These are phyloP conservation scores for Cyphomyrmex costatus DNA, from an alignment of 1,140 invertebrate species.

Conservation along the genomic window DNA sequence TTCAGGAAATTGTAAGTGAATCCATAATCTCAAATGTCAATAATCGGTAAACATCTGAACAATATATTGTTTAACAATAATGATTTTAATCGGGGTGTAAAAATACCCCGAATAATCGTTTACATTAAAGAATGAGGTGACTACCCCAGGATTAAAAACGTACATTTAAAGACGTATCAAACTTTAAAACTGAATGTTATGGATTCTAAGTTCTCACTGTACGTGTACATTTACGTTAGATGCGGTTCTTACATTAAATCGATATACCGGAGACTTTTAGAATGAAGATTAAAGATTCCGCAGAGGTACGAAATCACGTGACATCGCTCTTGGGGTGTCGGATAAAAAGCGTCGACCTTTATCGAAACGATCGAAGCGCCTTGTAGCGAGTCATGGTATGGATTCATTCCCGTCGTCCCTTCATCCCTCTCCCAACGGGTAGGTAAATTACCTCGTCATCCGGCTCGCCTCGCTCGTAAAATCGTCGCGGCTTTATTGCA, in stretches of 20 bases:
- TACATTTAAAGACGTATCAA: neutral
- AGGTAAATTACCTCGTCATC: slow-evolving; percentile 72
- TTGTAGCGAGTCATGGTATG: slow-evolving; percentile 60
- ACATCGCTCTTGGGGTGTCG: slow-evolving; percentile 1
- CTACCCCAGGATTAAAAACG: too few species aligned
- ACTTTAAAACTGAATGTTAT: neutral
- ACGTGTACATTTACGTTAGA: neutral
- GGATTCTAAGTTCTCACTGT: neutral
- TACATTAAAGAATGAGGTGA: too few species aligned
- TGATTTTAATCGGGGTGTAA: too few species aligned
- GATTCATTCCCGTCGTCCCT: slow-evolving; percentile 57
- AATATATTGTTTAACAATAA: too few species aligned
- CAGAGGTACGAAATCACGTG: slow-evolving; percentile 18
- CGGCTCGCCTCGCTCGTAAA: slow-evolving; percentile 70
- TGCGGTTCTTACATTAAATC: slow-evolving; percentile 13
- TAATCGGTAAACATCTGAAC: too few species aligned
- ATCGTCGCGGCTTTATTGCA: slow-evolving; percentile 74
- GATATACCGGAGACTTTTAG: neutral
- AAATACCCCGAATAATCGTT: too few species aligned
- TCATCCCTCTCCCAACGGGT: slow-evolving; percentile 47
- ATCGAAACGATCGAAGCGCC: slow-evolving; percentile 57
- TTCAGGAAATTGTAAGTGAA: too few species aligned
- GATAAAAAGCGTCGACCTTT: slow-evolving; percentile 55
- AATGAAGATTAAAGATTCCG: slow-evolving; percentile 53
- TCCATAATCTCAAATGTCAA: too few species aligned